Evolutionary conservation across 2,113 vertebrate genomes (phyloP), one percentile per base, ranked within the genome.

Genomic region (Oplegnathus fasciatus): DNA sequence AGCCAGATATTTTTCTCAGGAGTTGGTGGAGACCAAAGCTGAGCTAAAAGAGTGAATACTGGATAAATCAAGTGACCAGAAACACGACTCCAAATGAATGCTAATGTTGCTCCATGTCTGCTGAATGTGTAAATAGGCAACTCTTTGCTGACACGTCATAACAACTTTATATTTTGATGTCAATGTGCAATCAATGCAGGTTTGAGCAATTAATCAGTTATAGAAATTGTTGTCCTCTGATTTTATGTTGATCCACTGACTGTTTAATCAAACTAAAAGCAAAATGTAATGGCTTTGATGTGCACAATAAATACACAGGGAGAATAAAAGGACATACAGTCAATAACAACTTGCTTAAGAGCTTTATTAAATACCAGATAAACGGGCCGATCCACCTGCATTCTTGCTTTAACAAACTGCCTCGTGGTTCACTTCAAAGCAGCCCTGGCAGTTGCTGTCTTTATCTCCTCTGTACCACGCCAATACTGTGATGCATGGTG

Each of bases 341-440:
- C 54, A 58, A 32, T 48, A 55, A 54, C 6, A 58, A 26, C 15
- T 60, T 71, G 58, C 14, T 34, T 15, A 61, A 50, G 32, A 6
- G 14, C 9, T 71, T 68, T 28, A 69, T 30, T 66, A 34, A 80
- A 81, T 4, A 37, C 4, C 32, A 17, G 48, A 57, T 28, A 54
- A 82, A 67, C 42, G 0, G 17, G n/a, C 10, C 18, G 48, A 62
- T 69, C 37, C 5, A 22, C 3, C 44, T 30, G 61, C 18, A 24
- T 55, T 72, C 26, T 68, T 14, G 64, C 32, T 46, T 13, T 26
- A 55, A 83, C 13, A 2, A 74, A 80, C 32, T 2, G 37, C 72
- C 30, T 30, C 24, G 10, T 24, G 20, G 40, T 26, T 80, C 11
- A 44, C 11, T 48, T 74, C 32, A 58, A 30, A 79, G 68, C 58